phyloP scores from a whole-genome alignment of 2,888 invertebrate genomes.

The Thymelicus acteon region DNA sequence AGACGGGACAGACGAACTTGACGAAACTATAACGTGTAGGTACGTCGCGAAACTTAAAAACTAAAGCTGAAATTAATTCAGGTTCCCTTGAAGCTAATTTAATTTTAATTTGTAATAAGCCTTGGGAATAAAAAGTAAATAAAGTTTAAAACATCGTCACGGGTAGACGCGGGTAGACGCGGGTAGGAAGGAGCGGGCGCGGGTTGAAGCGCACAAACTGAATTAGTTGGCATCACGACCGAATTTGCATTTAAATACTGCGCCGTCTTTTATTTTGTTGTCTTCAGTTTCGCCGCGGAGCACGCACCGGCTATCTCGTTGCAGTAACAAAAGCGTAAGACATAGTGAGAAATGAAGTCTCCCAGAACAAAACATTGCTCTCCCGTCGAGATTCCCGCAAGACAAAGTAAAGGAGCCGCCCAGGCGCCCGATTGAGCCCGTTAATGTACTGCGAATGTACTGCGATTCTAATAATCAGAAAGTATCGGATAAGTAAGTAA shows the following conservation, averaged over 20 bases:
- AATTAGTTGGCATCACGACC: not conserved
- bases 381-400: not conserved
- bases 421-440: too few species aligned
- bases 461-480: too few species aligned
- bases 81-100: too few species aligned
- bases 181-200: not conserved
- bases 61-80: too few species aligned
- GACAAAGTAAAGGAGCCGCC: not conserved
- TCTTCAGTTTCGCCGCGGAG: not conserved
- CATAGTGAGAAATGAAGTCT: not conserved
- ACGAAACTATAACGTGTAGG: too few species aligned
- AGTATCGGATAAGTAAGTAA: too few species aligned
- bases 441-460: too few species aligned
- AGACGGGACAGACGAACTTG: too few species aligned
- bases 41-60: too few species aligned
- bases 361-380: not conserved
- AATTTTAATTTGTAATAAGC: too few species aligned
- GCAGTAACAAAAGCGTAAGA: not conserved
- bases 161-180: not conserved
- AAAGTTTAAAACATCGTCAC: not conserved
- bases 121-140: too few species aligned
- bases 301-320: not conserved
- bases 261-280: not conserved
- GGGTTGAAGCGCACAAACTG: not conserved
- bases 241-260: conserved; percentile 1